Evolutionary conservation across 2,797 vertebrate genomes (phyloP), one percentile per base, ranked within the genome.

Genomic region (Pitangus sulphuratus): DNA sequence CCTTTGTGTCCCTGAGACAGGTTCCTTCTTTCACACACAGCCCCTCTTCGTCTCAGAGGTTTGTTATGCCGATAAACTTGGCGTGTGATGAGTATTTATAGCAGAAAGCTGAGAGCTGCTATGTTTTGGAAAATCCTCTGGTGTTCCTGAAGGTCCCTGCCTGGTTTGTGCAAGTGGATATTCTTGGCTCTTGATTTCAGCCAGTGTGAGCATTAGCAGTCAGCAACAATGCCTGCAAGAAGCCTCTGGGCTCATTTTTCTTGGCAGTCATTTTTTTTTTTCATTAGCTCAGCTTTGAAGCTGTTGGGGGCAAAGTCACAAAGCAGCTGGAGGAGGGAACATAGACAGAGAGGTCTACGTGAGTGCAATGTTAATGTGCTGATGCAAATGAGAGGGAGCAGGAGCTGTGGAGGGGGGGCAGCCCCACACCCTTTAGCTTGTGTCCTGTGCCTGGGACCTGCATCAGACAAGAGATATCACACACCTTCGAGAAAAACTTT

Each of bases 41-140:
- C 71, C 90, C 83, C 69, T 60, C 19, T 77, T 96, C 2, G 13
- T 77, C 75, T 89, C 51, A 56, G 80, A 82, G 90, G 87, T 91
- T 95, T 96, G 93, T 95, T 95, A 90, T 93, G 87, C 91, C 93
- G 96, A 95, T 96, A 93, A 91, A 95, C 80, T 94, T 91, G 85
- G 95, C 45, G 2, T 76, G 74, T 84, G 78, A 56, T 82, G 66
- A 76, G 85, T 96, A 93, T 96, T 96, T 93, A 90, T 95, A 95
- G 95, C 71, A 94, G 82, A 94, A 84, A 94, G 94, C 83, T 90
- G 89, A 84, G 95, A 95, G 80, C 66, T 93, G 93, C 85, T 93
- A 2, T 93, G 91, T 93, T 96, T 95, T 95, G 94, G 85, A 95
- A 97, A 96, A 89, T 93, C 77, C 70, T 89, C n/a, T 0, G 0